Evolutionary conservation across 2,888 invertebrate genomes (phyloP), one percentile per base, ranked within the genome.

Genomic region (Drosophila siamana): DNA sequence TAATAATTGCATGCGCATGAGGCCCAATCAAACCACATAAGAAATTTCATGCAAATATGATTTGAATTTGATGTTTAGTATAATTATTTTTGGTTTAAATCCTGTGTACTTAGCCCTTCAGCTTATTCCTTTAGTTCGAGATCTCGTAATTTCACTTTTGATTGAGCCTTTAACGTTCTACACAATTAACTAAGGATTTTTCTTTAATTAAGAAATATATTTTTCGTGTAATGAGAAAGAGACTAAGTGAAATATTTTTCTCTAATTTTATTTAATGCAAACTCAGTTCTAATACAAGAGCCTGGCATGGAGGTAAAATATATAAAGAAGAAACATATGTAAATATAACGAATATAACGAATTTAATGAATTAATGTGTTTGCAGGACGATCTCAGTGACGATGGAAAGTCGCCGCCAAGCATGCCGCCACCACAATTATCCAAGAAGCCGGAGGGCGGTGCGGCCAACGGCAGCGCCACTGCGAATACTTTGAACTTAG

Each of bases 401-500:
- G 91, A 86, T 86, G 90, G 84, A 80, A 88, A 83, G 69, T 82
- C 88, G 78, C 86, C 91, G 36, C 89, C 89, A 57, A 85, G 87
- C 60, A 80, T 88, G 76, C 88, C 90, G 67, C 89, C 91, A 59
- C 90, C 91, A 36, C 79, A 83, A 28, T 40, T 84, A 36, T 8
- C 50, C 26, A 69, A 78, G 38, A 48, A 51, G n/a, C 57, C 47
- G 15, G 78, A 65, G 65, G 65, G 59, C 46, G 66, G 55, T 56
- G 67, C 54, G 46, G 66, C 54, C 11, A 44, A 44, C 5, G 62
- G 76, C 44, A 75, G 57, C 73, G 74, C 61, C 51, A 73, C 36
- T 55, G 60, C 59, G 74, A 93, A 94, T 79, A 94, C 95, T 78
- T 93, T 94, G 81, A 96, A 96, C 81, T 94, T 97, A 73, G 96